Conservation (phyloP, 2,113 vertebrate species). For the Trochalopteron elliotii region DNA sequence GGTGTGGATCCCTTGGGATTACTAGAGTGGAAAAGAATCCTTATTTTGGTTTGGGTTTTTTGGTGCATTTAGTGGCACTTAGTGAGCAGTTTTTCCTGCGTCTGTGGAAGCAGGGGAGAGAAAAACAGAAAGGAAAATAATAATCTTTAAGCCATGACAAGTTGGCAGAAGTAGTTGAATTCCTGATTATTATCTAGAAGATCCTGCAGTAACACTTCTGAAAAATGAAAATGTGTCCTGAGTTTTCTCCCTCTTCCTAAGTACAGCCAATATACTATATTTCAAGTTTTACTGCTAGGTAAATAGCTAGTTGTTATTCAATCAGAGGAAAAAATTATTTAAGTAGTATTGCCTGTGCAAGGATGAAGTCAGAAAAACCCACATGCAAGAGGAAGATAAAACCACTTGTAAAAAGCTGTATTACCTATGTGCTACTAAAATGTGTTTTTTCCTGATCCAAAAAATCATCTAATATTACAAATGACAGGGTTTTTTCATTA, state of each 20-base stretch:
- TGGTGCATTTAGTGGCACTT: not conserved
- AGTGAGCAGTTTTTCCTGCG: not conserved
- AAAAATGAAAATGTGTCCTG: not conserved
- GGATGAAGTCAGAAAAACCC: not conserved
- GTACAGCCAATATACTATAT: not conserved
- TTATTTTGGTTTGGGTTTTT: not conserved
- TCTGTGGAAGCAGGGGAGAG: not conserved
- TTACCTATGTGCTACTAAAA: not conserved
- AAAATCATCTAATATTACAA: not conserved
- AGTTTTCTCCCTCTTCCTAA: not conserved
- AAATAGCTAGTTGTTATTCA: not conserved
- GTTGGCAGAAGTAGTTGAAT: not conserved
- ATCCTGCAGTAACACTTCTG: not conserved
- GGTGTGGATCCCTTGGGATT: fast-evolving
- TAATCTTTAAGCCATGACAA: not conserved
- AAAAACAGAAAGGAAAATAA: not conserved
- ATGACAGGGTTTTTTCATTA: not conserved
- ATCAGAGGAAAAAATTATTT: not conserved
- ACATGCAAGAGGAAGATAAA: not conserved
- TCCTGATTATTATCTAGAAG: not conserved
- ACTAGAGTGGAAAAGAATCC: not conserved
- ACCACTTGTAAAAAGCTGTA: not conserved
- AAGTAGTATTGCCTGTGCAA: not conserved
- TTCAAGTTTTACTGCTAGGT: not conserved
- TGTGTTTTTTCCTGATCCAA: not conserved